phyloP scores from a whole-genome alignment of 2,888 invertebrate species.

The Tinea semifulvella region DNA sequence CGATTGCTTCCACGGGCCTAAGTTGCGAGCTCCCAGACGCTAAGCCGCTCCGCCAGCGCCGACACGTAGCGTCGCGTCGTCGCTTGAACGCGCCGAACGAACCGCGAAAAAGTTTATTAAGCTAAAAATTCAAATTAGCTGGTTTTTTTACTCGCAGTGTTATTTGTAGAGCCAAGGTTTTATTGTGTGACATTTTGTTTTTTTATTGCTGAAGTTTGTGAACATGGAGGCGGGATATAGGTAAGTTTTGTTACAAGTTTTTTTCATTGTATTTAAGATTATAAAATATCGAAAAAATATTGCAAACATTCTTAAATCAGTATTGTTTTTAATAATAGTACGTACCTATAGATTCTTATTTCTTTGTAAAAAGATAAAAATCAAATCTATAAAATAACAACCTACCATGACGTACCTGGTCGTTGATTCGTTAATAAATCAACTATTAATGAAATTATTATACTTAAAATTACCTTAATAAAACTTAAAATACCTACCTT shows the following conservation, averaged over 20 bases:
- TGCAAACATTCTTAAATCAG: too few species aligned
- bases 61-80: slow-evolving; percentile 42
- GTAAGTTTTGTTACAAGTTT: slow-evolving; percentile 1
- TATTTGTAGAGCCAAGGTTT: background rate
- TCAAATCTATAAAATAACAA: too few species aligned
- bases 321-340: too few species aligned
- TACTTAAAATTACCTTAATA: too few species aligned
- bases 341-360: too few species aligned
- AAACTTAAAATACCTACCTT: too few species aligned
- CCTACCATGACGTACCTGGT: too few species aligned
- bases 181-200: slow-evolving; percentile 11
- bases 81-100: slow-evolving; percentile 26
- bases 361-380: too few species aligned
- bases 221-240: slow-evolving; percentile 4
- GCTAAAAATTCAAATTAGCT: background rate
- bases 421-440: too few species aligned
- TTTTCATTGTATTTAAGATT: too few species aligned
- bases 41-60: background rate
- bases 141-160: slow-evolving; percentile 2
- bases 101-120: slow-evolving; percentile 6
- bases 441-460: too few species aligned
- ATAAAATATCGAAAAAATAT: too few species aligned
- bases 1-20: slow-evolving; percentile 1
- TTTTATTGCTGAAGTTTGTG: slow-evolving; percentile 8
- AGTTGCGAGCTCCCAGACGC: slow-evolving; percentile 8